Evolutionary conservation across 1,140 invertebrate genomes (phyloP).

Genomic region (Asbolus verrucosus): DNA sequence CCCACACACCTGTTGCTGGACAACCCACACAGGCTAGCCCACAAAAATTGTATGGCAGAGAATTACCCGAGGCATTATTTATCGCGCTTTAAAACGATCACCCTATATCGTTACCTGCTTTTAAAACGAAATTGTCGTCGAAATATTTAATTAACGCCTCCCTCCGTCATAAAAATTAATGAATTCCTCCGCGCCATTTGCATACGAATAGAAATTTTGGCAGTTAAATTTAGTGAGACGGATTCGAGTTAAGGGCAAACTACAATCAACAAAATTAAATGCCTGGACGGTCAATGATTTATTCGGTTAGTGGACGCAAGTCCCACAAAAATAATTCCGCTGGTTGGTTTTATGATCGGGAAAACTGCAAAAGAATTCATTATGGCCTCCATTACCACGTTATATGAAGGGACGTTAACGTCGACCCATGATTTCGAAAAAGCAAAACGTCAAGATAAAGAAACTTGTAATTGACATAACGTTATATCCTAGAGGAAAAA

Average conservation of each 20-base stretch:
- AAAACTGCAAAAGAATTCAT: not conserved
- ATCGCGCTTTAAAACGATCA: not conserved
- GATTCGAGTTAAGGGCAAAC: slow-evolving; percentile 1
- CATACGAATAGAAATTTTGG: slow-evolving; percentile 10
- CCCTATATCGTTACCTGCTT: not conserved
- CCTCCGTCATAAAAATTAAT: slow-evolving; percentile 1
- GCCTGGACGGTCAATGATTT: not conserved
- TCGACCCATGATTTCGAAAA: not conserved
- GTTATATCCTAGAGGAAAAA: slow-evolving; percentile 9
- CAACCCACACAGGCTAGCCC: slow-evolving; percentile 7
- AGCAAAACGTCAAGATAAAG: slow-evolving; percentile 1
- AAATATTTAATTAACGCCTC: slow-evolving; percentile 9
- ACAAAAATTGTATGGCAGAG: slow-evolving; percentile 7
- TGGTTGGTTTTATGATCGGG: not conserved
- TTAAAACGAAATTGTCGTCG: slow-evolving; percentile 8
- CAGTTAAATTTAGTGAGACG: slow-evolving; percentile 1
- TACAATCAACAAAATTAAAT: slow-evolving; percentile 14
- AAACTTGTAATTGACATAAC: not conserved
- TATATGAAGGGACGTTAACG: slow-evolving; percentile 1
- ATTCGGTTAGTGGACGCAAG: not conserved
- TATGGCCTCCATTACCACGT: not conserved
- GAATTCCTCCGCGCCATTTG: not conserved
- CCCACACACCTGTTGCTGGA: slow-evolving; percentile 34
- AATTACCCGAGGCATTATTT: not conserved
- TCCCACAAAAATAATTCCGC: not conserved